Evolutionary conservation across 1,140 invertebrate species (phyloP).

Genomic region (Cryptotermes secundus): DNA sequence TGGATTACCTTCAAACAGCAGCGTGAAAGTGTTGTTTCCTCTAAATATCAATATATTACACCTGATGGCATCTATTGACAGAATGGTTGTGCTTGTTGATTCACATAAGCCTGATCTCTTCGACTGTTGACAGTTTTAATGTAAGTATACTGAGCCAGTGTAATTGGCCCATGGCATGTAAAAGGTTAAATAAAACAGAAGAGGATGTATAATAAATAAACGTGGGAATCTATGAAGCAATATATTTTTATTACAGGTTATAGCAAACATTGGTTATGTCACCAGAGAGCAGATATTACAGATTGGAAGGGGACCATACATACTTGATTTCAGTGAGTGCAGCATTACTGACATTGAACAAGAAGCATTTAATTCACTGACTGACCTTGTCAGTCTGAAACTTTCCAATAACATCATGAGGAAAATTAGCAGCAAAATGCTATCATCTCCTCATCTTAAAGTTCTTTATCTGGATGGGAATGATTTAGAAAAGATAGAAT

Average conservation of each 20-base stretch:
- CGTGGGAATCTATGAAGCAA: too few species aligned
- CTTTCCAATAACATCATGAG: slow-evolving; percentile 27
- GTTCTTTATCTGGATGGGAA: slow-evolving; percentile 26
- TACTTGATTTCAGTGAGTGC: background rate
- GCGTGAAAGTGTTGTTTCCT: too few species aligned
- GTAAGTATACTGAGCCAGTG: too few species aligned
- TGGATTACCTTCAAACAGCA: too few species aligned
- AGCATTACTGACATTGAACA: background rate
- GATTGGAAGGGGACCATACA: background rate
- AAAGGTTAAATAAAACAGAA: too few species aligned
- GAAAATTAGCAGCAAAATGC: background rate
- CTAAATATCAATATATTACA: too few species aligned
- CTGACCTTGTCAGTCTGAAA: background rate
- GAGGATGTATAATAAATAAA: too few species aligned
- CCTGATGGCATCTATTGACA: too few species aligned
- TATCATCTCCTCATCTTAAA: background rate
- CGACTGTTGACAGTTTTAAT: too few species aligned
- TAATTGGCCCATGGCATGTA: too few species aligned
- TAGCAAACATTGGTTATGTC: background rate
- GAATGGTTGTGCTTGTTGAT: too few species aligned
- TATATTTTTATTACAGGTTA: background rate
- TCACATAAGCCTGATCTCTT: too few species aligned
- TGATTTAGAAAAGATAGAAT: background rate
- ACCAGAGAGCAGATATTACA: background rate
- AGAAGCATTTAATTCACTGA: slow-evolving; percentile 1